Evolutionary conservation across 2,113 vertebrate species (phyloP), one percentile per base, ranked within the genome.

Genomic region (Vulpes vulpes): DNA sequence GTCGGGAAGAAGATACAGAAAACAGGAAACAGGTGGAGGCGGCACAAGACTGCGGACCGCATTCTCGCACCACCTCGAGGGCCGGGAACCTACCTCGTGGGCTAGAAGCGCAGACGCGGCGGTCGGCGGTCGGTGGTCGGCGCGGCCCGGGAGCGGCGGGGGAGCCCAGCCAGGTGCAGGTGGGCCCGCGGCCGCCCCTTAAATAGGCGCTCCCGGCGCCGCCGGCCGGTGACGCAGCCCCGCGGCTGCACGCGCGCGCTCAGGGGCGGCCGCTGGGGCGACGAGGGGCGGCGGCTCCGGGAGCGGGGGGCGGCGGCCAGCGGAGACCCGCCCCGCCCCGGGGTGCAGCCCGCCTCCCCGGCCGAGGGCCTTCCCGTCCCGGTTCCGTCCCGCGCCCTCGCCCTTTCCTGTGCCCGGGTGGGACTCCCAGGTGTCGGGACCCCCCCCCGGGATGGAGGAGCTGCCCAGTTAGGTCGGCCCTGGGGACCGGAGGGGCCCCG

Each of bases 161-260:
- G 88, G 78, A 57, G 91, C 86, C 1, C 11, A 73, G 97, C 92
- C 91, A 93, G 96, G 95, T 97, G 97, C 94, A 78, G 73, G 84
- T 35, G 55, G 94, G 94, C 74, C 12, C 74, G 89, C 79, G 1
- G 89, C 95, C 16, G 88, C 88, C 82, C 87, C 98, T 99, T 99
- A 99, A 99, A 98, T 99, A 99, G 97, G 97, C 95, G 96, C 97
- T 62, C 97, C 96, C 65, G 80, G 67, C 11, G 90, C 94, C 8
- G 27, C 32, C 35, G 69, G 65, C 69, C 96, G 92, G 84, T 99
- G 99, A 99, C 99, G 99, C 98, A 98, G 96, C 20, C 89, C 49
- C 59, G 89, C 85, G 76, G 95, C 93, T 35, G 35, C 35, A 35
- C n/a, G 53, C 95, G 97, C 93, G 96, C 96, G 96, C 96, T 95